phyloP scores from a whole-genome alignment of 1,140 invertebrate genomes.

The Chelonus insularis region DNA sequence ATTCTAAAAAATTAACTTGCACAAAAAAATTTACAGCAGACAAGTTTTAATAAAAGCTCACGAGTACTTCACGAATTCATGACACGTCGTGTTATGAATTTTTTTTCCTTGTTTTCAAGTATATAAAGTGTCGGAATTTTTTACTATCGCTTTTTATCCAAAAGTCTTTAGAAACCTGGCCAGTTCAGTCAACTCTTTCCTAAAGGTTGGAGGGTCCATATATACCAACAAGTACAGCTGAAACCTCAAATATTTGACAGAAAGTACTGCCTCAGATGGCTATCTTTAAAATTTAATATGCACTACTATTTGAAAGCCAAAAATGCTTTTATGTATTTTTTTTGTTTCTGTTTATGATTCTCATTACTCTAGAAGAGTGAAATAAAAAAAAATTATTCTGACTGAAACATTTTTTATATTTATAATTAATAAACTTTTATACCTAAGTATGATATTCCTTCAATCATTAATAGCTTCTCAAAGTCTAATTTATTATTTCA shows the following conservation, averaged over 20 bases:
- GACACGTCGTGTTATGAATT: not conserved
- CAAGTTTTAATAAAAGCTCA: not conserved
- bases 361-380: too few species aligned
- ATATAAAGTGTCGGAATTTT: not conserved
- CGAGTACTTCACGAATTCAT: not conserved
- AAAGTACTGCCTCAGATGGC: slow-evolving; percentile 35
- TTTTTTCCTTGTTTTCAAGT: not conserved
- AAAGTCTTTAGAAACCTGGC: slow-evolving; percentile 11
- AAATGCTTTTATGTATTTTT: not conserved
- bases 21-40: slow-evolving; percentile 1
- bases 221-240: not conserved
- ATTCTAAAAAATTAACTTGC: not conserved
- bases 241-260: slow-evolving; percentile 38
- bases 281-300: slow-evolving; percentile 39
- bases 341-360: not conserved
- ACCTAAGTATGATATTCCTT: too few species aligned
- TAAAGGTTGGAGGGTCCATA: not conserved
- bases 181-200: slow-evolving; percentile 12
- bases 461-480: too few species aligned
- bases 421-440: too few species aligned
- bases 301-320: slow-evolving; percentile 13
- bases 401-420: too few species aligned
- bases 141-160: not conserved
- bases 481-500: too few species aligned
- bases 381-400: too few species aligned